Evolutionary conservation across 1,140 invertebrate species (phyloP).

Genomic region (Diprion similis): DNA sequence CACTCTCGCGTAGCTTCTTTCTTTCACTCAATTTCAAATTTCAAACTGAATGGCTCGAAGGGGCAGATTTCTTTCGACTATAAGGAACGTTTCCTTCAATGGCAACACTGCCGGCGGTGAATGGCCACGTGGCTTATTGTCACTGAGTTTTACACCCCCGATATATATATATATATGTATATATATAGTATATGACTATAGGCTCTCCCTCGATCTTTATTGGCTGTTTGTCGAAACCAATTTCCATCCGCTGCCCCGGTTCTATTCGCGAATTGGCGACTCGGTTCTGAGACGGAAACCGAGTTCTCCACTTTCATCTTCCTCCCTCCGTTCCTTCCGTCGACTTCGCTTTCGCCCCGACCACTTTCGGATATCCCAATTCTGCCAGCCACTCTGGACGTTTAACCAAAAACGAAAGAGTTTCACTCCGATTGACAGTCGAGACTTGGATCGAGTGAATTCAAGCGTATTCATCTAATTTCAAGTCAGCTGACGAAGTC

Average conservation of each 20-base stretch:
- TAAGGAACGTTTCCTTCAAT: neutral
- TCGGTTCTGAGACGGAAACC: neutral
- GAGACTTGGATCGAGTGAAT: too few species aligned
- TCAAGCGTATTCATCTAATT: too few species aligned
- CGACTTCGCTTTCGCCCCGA: too few species aligned
- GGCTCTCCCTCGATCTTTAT: neutral
- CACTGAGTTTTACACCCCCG: constrained; percentile 1
- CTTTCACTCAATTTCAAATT: neutral
- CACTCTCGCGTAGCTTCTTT: neutral
- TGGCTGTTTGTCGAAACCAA: constrained; percentile 7
- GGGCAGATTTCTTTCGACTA: neutral
- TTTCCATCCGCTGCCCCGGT: constrained; percentile 1
- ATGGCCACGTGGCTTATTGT: neutral
- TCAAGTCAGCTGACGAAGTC: too few species aligned
- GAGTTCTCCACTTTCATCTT: neutral
- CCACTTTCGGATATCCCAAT: too few species aligned
- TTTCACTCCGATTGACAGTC: too few species aligned
- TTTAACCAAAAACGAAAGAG: too few species aligned
- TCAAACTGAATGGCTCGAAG: neutral
- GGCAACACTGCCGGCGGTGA: neutral
- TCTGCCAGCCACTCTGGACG: too few species aligned
- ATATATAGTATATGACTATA: neutral
- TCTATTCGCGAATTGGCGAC: neutral
- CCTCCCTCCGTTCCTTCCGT: neutral
- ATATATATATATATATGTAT: too few species aligned